Conservation (phyloP, 64 coral and sea anemone genomes). For the Stichodactyla helianthus region DNA sequence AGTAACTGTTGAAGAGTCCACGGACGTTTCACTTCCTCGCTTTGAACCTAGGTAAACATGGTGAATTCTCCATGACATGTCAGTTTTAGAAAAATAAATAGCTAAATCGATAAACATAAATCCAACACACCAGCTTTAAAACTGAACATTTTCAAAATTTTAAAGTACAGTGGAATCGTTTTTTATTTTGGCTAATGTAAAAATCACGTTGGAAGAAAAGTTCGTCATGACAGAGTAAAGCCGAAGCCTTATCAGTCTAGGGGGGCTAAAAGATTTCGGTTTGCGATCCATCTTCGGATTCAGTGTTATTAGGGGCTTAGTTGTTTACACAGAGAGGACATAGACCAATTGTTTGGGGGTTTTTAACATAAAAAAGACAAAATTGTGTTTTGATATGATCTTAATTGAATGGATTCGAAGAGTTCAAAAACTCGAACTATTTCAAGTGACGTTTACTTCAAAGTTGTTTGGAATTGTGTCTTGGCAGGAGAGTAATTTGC, state of each 20-base stretch:
- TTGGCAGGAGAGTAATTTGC: neutral
- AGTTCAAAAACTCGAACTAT: neutral
- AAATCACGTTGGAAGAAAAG: neutral
- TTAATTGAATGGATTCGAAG: constrained; percentile 7
- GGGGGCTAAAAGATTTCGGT: neutral
- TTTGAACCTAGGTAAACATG: neutral
- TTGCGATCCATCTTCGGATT: neutral
- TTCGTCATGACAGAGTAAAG: neutral
- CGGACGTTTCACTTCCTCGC: neutral
- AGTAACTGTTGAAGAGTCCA: neutral
- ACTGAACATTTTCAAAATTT: neutral
- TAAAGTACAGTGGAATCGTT: neutral
- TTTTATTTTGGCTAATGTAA: neutral
- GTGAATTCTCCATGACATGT: neutral
- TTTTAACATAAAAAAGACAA: neutral
- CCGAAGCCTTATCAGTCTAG: neutral
- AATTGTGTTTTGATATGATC: constrained; percentile 14
- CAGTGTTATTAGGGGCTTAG: neutral
- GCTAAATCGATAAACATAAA: neutral
- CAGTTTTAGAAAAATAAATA: constrained; percentile 8
- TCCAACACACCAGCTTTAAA: neutral
- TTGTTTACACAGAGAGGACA: neutral
- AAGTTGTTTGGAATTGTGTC: neutral
- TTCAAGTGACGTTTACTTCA: neutral
- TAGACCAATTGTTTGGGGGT: neutral